Percentiles rank a stretch among this genome's conserved stretches.
These are phyloP conservation scores for Empis stercorea DNA, from an alignment of 2,888 invertebrate species.

Conservation along the genomic window DNA sequence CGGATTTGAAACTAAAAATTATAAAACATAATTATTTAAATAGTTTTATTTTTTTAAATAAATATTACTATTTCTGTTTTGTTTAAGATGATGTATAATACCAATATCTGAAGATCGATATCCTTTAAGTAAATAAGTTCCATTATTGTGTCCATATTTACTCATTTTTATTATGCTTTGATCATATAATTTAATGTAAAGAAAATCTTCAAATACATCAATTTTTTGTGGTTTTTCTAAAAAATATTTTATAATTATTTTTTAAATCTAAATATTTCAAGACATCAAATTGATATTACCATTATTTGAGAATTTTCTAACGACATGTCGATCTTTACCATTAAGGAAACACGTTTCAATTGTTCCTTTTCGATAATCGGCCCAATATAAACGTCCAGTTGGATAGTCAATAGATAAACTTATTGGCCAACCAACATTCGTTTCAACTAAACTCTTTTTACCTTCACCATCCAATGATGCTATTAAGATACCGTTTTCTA, in stretches of 20 bases:
- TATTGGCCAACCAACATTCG: slow-evolving; percentile 55
- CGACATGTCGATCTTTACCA: slow-evolving; percentile 51
- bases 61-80: slow-evolving; percentile 39
- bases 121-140: slow-evolving; percentile 43
- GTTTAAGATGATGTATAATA: slow-evolving; percentile 54
- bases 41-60: background rate
- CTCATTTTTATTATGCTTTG: slow-evolving; percentile 50
- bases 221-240: slow-evolving; percentile 52
- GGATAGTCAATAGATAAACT: slow-evolving; percentile 66
- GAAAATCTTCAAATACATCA: slow-evolving; percentile 58
- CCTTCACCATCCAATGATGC: slow-evolving; percentile 52
- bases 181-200: slow-evolving; percentile 53
- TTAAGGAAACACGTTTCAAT: slow-evolving; percentile 56
- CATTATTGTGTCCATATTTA: slow-evolving; percentile 50
- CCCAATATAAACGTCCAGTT: slow-evolving; percentile 66
- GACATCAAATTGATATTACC: slow-evolving; percentile 25
- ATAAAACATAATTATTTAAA: background rate
- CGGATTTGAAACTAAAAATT: slow-evolving; percentile 39
- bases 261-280: background rate
- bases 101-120: slow-evolving; percentile 50
- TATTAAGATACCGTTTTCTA: slow-evolving; percentile 52
- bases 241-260: background rate
- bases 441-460: slow-evolving; percentile 43
- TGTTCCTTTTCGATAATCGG: slow-evolving; percentile 63
- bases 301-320: slow-evolving; percentile 41